Conservation (phyloP, 2,113 vertebrate species). For the Gorsachius goisagi region DNA sequence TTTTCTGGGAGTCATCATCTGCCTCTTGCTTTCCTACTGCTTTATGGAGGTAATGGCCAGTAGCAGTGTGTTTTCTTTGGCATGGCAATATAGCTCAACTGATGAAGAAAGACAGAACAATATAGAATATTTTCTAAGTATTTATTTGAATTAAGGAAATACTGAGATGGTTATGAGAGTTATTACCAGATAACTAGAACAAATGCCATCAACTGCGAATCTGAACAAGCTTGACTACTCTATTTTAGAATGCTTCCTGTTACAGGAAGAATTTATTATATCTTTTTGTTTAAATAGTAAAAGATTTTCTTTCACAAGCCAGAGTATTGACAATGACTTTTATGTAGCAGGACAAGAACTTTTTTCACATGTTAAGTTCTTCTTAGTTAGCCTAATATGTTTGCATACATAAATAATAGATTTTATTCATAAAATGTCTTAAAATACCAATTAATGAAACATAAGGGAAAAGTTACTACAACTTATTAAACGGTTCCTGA, state of each 20-base stretch:
- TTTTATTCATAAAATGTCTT: neutral
- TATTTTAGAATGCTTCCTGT: neutral
- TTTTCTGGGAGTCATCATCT: neutral
- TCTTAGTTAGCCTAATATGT: neutral
- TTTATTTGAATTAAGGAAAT: neutral
- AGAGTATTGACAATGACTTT: neutral
- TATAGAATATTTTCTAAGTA: neutral
- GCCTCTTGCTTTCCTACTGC: neutral
- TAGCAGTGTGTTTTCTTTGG: neutral
- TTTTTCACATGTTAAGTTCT: neutral
- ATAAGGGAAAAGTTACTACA: neutral
- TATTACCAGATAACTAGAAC: neutral
- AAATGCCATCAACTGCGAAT: neutral
- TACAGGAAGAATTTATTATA: neutral
- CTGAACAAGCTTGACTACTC: neutral
- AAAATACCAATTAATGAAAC: neutral
- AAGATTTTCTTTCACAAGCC: neutral
- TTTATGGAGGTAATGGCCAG: neutral
- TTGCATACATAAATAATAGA: neutral
- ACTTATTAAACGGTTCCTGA: neutral
- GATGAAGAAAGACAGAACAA: neutral
- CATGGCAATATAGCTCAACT: neutral
- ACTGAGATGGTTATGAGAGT: neutral
- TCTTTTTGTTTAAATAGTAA: neutral
- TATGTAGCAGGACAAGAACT: neutral